Percentiles rank a stretch among this genome's conserved stretches.
Conservation (phyloP, 2,888 invertebrate species). For the Sarcophaga rosellei region DNA sequence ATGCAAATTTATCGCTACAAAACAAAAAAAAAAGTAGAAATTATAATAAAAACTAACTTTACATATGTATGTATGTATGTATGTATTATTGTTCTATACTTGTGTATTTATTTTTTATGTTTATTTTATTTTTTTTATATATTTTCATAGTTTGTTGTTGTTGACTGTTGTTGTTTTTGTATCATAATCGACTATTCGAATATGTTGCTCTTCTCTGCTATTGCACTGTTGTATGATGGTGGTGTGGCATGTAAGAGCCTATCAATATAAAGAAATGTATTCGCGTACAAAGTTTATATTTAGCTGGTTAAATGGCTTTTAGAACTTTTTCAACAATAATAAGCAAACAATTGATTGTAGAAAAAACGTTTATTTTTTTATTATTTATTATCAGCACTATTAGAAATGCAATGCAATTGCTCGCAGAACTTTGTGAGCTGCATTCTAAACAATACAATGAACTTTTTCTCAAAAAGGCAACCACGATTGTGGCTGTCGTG, state of each 20-base stretch:
- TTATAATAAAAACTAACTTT: not conserved
- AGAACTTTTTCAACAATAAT: slow-evolving; percentile 22
- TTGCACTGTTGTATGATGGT: not conserved
- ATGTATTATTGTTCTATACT: no score
- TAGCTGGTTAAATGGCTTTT: slow-evolving; percentile 49
- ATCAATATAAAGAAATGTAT: slow-evolving; percentile 21
- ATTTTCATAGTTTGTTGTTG: slow-evolving; percentile 15
- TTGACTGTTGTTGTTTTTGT: not conserved
- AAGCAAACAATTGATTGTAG: slow-evolving; percentile 44
- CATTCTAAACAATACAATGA: slow-evolving; percentile 66
- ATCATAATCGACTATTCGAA: slow-evolving; percentile 1
- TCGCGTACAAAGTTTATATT: slow-evolving; percentile 36
- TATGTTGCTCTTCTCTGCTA: not conserved
- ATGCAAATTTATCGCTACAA: slow-evolving; percentile 49
- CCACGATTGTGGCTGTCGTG: not conserved
- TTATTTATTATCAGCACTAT: slow-evolving; percentile 38
- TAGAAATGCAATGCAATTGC: slow-evolving; percentile 50
- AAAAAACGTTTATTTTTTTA: slow-evolving; percentile 27
- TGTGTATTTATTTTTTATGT: not conserved
- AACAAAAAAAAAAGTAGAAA: slow-evolving; percentile 1
- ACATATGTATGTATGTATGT: no score
- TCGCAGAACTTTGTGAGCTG: not conserved
- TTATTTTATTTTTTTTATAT: not conserved
- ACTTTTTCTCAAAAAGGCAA: slow-evolving; percentile 36
- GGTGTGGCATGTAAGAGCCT: no score